A percentile compares a stretch with the other conserved stretches of the same genome.
These are phyloP conservation scores for Aproaerema taeniolella DNA, from an alignment of 2,888 invertebrate species.

Conservation along the genomic window DNA sequence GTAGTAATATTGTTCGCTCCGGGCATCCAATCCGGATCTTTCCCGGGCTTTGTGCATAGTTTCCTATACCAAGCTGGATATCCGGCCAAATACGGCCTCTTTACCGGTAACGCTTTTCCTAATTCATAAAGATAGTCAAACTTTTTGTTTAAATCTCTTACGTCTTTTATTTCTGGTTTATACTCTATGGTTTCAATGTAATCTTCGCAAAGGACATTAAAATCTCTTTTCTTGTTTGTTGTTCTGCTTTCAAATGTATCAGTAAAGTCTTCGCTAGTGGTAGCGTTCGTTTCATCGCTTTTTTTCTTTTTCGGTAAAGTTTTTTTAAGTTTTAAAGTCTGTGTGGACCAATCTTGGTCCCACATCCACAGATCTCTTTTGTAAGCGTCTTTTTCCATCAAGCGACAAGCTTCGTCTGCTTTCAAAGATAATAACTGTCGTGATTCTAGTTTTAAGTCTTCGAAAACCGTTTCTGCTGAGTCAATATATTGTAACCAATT, in stretches of 20 bases:
- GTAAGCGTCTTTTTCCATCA: conserved; percentile 84
- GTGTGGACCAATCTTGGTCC: conserved; percentile 95
- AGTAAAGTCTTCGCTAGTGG: too few relatives aligned
- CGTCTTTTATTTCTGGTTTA: conserved; percentile 29
- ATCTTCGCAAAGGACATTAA: conserved; percentile 43
- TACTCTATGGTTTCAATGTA: conserved; percentile 38
- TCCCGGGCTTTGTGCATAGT: conserved; percentile 83
- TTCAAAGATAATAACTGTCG: conserved; percentile 86
- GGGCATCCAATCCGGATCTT: conserved; percentile 81
- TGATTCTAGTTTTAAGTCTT: conserved; percentile 89
- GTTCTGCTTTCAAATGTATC: conserved; percentile 6
- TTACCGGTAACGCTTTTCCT: conserved; percentile 76
- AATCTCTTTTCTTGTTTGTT: conserved; percentile 24
- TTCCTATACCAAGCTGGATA: conserved; percentile 97
- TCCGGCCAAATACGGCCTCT: conserved; percentile 85
- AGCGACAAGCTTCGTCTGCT: conserved; percentile 90
- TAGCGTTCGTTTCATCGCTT: too few relatives aligned
- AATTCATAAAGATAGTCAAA: conserved; percentile 80
- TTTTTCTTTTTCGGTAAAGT: conserved; percentile 33
- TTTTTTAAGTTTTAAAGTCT: conserved; percentile 81
- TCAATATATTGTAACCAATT: conserved; percentile 93
- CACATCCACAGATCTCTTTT: conserved; percentile 96
- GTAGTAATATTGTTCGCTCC: conserved; percentile 90
- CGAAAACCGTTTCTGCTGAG: conserved; percentile 88
- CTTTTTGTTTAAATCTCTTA: conserved; percentile 68